phyloP scores from a whole-genome alignment of 2,888 invertebrate species.

The Ceriagrion tenellum region DNA sequence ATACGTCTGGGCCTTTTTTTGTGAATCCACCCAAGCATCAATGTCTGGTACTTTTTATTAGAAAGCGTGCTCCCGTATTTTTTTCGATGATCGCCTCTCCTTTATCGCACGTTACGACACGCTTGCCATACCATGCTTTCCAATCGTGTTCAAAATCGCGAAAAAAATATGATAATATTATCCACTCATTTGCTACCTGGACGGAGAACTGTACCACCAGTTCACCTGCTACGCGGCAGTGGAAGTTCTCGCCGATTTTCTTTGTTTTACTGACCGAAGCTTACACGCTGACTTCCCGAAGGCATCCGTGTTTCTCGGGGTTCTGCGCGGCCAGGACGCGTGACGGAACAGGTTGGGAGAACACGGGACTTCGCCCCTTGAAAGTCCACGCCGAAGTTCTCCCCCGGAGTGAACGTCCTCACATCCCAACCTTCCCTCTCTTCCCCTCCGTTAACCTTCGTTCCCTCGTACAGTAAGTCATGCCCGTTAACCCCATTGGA shows the following conservation, averaged over 20 bases:
- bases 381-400: background rate
- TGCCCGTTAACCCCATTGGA: background rate
- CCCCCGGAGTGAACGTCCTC: background rate
- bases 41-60: no score
- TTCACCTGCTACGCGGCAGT: background rate
- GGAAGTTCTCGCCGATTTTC: background rate
- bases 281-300: background rate
- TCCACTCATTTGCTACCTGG: background rate
- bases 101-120: background rate
- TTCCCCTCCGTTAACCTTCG: background rate
- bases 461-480: no score
- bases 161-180: background rate
- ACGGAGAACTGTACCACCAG: background rate
- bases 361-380: background rate
- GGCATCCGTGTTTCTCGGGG: background rate
- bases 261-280: background rate
- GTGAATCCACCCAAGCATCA: background rate
- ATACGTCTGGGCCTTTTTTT: background rate
- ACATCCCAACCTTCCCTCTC: background rate
- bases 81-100: background rate
- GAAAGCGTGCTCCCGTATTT: background rate
- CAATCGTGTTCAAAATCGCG: background rate
- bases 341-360: conserved; percentile 8
- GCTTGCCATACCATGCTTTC: background rate
- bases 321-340: background rate